Evolutionary conservation across 2,113 vertebrate species (phyloP).

Genomic region (Tyrannus savana): DNA sequence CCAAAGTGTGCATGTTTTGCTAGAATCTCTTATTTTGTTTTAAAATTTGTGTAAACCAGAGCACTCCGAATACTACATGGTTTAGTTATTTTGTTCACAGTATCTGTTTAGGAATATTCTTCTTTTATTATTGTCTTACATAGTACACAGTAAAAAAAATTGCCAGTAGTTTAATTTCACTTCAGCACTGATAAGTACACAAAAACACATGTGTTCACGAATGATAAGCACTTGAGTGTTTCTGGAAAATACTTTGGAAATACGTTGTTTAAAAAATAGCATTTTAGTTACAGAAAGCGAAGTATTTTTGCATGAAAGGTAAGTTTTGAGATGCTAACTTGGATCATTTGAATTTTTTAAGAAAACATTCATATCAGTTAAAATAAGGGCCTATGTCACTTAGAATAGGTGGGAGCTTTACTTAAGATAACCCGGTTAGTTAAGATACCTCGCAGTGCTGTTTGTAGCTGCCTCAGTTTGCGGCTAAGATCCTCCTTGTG

Average conservation of each 20-base stretch:
- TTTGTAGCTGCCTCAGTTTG: not conserved
- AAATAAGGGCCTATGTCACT: not conserved
- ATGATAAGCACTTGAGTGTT: conserved; percentile 3
- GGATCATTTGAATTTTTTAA: not conserved
- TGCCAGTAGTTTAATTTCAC: not conserved
- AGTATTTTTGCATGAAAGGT: not conserved
- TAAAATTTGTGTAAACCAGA: not conserved
- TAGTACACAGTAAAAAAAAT: not conserved
- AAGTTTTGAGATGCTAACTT: not conserved
- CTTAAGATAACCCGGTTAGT: not conserved
- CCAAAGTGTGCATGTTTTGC: not conserved
- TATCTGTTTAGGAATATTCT: not conserved
- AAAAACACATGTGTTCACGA: not conserved
- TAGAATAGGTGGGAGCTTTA: not conserved
- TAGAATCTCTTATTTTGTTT: not conserved
- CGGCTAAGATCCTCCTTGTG: not conserved
- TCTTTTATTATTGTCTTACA: not conserved
- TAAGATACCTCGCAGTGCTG: not conserved
- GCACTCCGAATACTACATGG: not conserved
- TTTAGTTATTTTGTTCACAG: not conserved
- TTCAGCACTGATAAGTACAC: not conserved
- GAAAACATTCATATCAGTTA: not conserved
- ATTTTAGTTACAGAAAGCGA: not conserved
- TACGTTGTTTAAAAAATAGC: not conserved
- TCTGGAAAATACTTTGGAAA: conserved; percentile 18